Evolutionary conservation across 1,140 invertebrate species (phyloP), one percentile per base, ranked within the genome.

Genomic region (Aphis craccivora): DNA sequence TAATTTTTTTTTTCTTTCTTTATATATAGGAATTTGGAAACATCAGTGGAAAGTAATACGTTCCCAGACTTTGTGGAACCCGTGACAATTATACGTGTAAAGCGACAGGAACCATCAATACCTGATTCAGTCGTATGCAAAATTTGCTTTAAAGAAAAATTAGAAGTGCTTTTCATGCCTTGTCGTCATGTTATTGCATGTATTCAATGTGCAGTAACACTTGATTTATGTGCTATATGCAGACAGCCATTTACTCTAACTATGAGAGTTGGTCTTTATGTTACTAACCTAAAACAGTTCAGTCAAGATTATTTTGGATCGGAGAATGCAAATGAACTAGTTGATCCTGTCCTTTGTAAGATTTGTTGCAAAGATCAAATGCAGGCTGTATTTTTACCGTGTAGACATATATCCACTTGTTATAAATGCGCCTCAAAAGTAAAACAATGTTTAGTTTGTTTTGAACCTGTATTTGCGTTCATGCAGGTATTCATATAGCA

Each of bases 111-210:
- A 18, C 1, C 60, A 76, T 18, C n/a, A 22, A 22, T n/a, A 30
- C 37, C 60, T 81, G 60, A 91, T 22, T 51, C 51, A 45, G 60
- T 93, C 30, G 25, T 94, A 8, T 95, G 97, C 95, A 97, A 97
- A 95, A 97, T 98, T 94, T 98, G 97, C 95, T 98, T 97, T 95
- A 97, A 96, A 93, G 97, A 97, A 94, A 97, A 98, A 95, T 96
- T 98, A 94, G 97, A 97, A 94, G 97, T 98, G 86, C 97, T 98
- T 94, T 99, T 99, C 95, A 96, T 99, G 94, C 98, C 97, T 18
- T 98, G 97, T 96, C 97, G 98, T 89, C 98, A 99, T 95, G 96
- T 99, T 94, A 97, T 98, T 48, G 97, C 98, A 51, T 99, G 98
- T 95, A 96, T 97, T 8, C 96, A 97, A 83, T 99, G 98, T 96